Evolutionary conservation across 2,113 vertebrate genomes (phyloP), one percentile per base, ranked within the genome.

Genomic region (Ailurus styani): DNA sequence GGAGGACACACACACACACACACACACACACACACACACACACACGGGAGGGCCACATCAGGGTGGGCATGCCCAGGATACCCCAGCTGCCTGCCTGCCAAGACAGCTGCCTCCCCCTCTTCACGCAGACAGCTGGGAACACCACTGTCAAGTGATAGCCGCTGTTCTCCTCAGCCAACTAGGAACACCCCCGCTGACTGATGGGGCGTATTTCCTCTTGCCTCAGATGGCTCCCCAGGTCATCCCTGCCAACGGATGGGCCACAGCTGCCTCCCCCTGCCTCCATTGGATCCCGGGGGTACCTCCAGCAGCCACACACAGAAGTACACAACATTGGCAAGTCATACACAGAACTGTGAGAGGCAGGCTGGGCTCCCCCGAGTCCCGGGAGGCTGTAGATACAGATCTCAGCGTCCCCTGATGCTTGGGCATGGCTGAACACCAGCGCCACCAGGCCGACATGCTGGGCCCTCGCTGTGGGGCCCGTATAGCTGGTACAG

Each of bases 51-150:
- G 84, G 66, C 62, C 81, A 93, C 2, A 3, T 97, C 96, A 93
- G 40, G 95, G 82, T 4, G 6, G 82, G 64, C 84, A 97, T 75
- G 62, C 78, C 72, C 94, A 96, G 92, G 89, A 93, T 81, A 89
- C 54, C 70, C 70, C 94, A 89, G 66, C 64, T 6, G 1, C 83
- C 66, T 4, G 1, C 83, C 83, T 89, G 83, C 90, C 90, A 88
- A n/a, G 68, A 83, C 96, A 97, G 90, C 95, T 97, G 91, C 81
- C 57, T 97, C 50, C 75, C 81, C n/a, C 18, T 93, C 52, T 62
- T 64, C 73, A 52, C 21, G 75, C 55, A 96, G 91, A 96, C 87
- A 97, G 75, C 96, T 97, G 94, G 87, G 90, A 98, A 97, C 90
- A 96, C 87, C 84, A 87, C 60, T 70, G 64, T 95, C 88, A 95